Percentiles rank a stretch among this genome's conserved stretches.
Conservation (phyloP, 2,797 vertebrate genomes). For the Cetoscarus ocellatus region DNA sequence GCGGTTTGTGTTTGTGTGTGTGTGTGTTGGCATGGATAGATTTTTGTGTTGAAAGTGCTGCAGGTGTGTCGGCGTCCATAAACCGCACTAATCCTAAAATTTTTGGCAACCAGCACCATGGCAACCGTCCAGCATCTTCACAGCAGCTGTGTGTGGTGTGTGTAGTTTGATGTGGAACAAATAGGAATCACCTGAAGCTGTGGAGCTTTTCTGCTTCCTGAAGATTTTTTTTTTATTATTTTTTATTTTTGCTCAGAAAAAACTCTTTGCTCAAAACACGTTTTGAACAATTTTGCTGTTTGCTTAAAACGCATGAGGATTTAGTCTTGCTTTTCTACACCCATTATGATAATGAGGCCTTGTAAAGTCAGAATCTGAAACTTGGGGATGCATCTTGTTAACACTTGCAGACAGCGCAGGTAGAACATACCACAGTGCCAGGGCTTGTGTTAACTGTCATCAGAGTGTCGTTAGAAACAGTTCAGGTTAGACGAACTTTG, state of each 20-base stretch:
- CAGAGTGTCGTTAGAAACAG: neutral
- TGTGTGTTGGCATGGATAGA: neutral
- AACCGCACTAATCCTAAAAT: neutral
- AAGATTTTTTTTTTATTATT: too few species aligned
- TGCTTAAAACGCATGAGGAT: too few species aligned
- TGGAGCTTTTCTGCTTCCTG: neutral
- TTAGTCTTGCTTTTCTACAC: too few species aligned
- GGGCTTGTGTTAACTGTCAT: neutral
- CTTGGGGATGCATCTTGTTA: too few species aligned
- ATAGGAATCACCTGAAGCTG: constrained; percentile 1
- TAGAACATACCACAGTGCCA: too few species aligned
- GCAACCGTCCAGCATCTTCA: neutral
- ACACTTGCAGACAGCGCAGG: too few species aligned
- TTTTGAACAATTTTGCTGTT: too few species aligned
- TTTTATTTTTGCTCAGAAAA: neutral
- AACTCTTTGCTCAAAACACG: neutral
- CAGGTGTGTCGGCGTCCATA: neutral
- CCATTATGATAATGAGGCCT: too few species aligned
- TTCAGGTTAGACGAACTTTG: too few species aligned
- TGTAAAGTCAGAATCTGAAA: too few species aligned
- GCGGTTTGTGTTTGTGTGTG: neutral
- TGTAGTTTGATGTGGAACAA: neutral
- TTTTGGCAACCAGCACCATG: constrained; percentile 1
- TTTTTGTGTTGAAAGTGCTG: neutral
- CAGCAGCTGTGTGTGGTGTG: neutral